phyloP scores from a whole-genome alignment of 2,888 invertebrate species.

The Colletes collaris region DNA sequence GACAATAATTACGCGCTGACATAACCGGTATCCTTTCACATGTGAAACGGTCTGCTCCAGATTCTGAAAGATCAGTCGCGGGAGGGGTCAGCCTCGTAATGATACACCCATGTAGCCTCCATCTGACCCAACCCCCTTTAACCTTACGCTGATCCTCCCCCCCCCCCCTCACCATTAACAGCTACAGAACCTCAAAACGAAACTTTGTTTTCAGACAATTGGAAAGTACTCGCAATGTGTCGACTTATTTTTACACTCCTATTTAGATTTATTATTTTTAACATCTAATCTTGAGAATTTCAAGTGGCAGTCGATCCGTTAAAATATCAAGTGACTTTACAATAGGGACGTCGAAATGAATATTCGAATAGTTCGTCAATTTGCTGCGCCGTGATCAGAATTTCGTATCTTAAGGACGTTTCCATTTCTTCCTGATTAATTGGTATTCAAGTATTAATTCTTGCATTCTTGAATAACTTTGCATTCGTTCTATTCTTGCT shows the following conservation, averaged over 20 bases:
- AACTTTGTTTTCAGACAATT: too few relatives aligned
- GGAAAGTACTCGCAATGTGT: too few relatives aligned
- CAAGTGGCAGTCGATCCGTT: too few relatives aligned
- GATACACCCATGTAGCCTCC: constrained; percentile 71
- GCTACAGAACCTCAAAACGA: too few relatives aligned
- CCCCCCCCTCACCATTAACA: constrained; percentile 19
- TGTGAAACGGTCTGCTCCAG: constrained; percentile 78
- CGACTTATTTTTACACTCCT: too few relatives aligned
- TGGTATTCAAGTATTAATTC: constrained; percentile 1
- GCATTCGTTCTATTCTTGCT: constrained; percentile 4
- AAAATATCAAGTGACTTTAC: too few relatives aligned
- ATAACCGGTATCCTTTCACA: constrained; percentile 78
- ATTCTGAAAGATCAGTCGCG: constrained; percentile 78
- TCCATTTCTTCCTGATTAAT: constrained; percentile 2
- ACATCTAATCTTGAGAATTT: too few relatives aligned
- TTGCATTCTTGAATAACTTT: not conserved
- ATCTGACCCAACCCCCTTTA: constrained; percentile 67
- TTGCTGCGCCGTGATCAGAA: not conserved
- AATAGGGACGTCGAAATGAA: too few relatives aligned
- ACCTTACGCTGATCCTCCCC: constrained; percentile 49
- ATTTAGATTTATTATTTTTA: too few relatives aligned
- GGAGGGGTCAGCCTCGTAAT: constrained; percentile 74
- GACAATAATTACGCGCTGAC: constrained; percentile 75
- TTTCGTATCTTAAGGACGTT: not conserved
- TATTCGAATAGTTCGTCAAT: not conserved